A percentile compares a stretch with the other conserved stretches of the same genome.
phyloP scores from a whole-genome alignment of 2,888 invertebrate species.

The Cetonia aurata region DNA sequence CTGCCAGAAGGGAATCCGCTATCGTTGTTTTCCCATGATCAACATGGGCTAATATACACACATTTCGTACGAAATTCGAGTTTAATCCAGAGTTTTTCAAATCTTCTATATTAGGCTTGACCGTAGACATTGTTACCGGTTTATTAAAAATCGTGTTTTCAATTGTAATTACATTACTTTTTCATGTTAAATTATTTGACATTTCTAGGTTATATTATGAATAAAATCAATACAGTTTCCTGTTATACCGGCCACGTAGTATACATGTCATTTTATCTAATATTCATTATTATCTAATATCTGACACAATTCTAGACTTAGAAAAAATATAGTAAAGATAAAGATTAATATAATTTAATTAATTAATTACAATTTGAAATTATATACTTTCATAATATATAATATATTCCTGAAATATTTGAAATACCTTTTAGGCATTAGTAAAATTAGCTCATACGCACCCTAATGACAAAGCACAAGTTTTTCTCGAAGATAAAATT shows the following conservation, averaged over 20 bases:
- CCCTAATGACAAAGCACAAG: constrained; percentile 45
- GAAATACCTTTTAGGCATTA: neutral
- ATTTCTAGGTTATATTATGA: constrained; percentile 12
- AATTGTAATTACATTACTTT: constrained; percentile 15
- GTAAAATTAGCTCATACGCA: constrained; percentile 11
- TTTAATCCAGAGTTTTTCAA: constrained; percentile 21
- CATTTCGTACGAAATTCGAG: constrained; percentile 78
- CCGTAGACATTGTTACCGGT: constrained; percentile 21
- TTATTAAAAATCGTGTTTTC: constrained; percentile 1
- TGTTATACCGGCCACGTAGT: neutral
- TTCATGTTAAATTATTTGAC: neutral
- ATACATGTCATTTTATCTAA: no score
- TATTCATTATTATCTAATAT: no score
- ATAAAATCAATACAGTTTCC: neutral
- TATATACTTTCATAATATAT: no score
- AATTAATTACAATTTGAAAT: no score
- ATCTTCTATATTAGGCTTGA: constrained; percentile 23
- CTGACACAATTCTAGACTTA: no score
- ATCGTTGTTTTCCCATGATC: constrained; percentile 99
- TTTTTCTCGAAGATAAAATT: neutral
- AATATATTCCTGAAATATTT: no score
- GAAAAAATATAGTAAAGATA: no score
- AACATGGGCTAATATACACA: constrained; percentile 97
- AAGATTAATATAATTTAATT: no score
- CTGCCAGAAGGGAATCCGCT: constrained; percentile 93